Conservation (phyloP, 2,797 vertebrate genomes). For the Botia kubotai region DNA sequence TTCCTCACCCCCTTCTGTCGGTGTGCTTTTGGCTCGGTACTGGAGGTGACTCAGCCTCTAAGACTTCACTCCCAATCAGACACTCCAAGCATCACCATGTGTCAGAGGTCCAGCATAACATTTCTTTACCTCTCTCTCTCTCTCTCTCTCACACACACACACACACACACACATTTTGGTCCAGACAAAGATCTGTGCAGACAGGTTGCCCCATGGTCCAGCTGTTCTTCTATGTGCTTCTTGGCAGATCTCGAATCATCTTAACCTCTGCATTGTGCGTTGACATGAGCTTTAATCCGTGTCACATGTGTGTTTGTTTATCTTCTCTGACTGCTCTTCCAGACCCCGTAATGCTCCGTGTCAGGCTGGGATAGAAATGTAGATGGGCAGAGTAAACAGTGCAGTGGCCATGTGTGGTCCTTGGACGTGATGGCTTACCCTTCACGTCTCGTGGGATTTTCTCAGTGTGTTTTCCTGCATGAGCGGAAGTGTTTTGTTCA, state of each 20-base stretch:
- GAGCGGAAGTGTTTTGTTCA: conserved; percentile 32
- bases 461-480: conserved; percentile 34
- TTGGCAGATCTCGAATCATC: conserved; percentile 23
- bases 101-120: conserved; percentile 25
- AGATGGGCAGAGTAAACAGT: conserved; percentile 15
- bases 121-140: conserved; percentile 22
- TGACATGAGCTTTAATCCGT: neutral
- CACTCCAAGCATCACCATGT: conserved; percentile 40
- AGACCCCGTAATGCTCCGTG: conserved; percentile 6
- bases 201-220: conserved; percentile 36
- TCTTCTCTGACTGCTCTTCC: conserved; percentile 39
- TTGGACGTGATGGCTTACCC: conserved; percentile 30
- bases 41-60: conserved; percentile 55
- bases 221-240: conserved; percentile 38
- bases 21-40: conserved; percentile 23
- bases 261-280: neutral
- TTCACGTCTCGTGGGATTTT: conserved; percentile 32
- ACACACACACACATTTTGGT: neutral
- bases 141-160: neutral
- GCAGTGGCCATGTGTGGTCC: conserved; percentile 21
- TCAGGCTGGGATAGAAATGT: conserved; percentile 20
- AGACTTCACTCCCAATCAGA: conserved; percentile 53
- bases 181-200: conserved; percentile 22
- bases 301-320: conserved; percentile 5
- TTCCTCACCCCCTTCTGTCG: conserved; percentile 11